phyloP scores from a whole-genome alignment of 2,888 invertebrate genomes.

The Patella depressa region DNA sequence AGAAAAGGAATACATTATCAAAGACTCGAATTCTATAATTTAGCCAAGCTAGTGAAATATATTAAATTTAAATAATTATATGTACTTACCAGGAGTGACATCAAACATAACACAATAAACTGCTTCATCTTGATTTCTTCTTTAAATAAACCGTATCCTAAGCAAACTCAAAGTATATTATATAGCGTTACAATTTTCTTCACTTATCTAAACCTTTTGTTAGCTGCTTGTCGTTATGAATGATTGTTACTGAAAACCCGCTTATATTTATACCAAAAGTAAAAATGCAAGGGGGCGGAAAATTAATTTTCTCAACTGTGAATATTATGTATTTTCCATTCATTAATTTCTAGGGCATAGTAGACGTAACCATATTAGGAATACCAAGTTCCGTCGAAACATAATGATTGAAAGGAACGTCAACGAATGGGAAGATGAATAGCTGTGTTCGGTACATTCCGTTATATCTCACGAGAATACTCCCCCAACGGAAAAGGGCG shows the following conservation, averaged over 20 bases:
- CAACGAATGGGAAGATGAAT: neutral
- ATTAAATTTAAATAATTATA: too few relatives aligned
- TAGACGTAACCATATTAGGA: neutral
- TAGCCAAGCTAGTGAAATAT: too few relatives aligned
- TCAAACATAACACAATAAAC: too few relatives aligned
- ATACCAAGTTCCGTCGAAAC: neutral
- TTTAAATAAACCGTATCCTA: too few relatives aligned
- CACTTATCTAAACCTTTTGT: too few relatives aligned
- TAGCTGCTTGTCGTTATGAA: neutral
- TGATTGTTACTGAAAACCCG: neutral
- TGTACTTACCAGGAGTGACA: too few relatives aligned
- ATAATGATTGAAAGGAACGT: neutral
- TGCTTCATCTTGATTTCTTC: too few relatives aligned
- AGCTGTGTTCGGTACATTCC: neutral
- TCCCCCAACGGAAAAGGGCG: neutral
- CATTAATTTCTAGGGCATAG: neutral
- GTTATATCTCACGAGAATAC: neutral
- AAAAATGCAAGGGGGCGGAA: neutral
- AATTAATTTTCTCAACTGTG: neutral
- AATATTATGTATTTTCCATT: neutral
- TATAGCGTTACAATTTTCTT: too few relatives aligned
- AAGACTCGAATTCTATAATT: too few relatives aligned
- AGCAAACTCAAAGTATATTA: too few relatives aligned
- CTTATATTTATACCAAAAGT: neutral
- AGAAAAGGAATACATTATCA: too few relatives aligned